Conservation (phyloP, 2,113 vertebrate species). For the Anser brachyrhynchus region DNA sequence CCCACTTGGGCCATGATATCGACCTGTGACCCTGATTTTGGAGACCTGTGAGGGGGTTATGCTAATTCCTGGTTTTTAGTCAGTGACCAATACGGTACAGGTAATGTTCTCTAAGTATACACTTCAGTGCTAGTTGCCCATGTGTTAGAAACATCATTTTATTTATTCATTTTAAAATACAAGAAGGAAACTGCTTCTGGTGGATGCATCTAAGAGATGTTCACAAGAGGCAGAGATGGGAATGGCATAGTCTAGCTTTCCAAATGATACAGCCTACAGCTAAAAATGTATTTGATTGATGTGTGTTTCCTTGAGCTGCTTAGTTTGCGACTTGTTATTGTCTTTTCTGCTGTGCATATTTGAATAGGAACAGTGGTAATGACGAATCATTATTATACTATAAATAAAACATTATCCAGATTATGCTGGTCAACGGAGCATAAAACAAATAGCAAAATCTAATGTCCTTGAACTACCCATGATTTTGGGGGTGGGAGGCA, state of each 20-base stretch:
- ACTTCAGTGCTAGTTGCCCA: rapidly evolving
- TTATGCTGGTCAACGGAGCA: slow-evolving; percentile 44
- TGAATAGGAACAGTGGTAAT: slow-evolving; percentile 42
- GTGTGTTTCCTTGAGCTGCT: slow-evolving; percentile 31
- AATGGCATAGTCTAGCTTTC: not conserved
- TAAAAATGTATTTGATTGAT: slow-evolving; percentile 9
- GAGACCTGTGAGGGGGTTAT: not conserved
- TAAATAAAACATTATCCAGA: slow-evolving; percentile 69
- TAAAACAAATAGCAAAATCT: slow-evolving; percentile 44
- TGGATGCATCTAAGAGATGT: rapidly evolving
- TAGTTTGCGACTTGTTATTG: not conserved
- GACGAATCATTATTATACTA: slow-evolving; percentile 46
- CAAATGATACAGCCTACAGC: not conserved
- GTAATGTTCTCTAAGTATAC: rapidly evolving
- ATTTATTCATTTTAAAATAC: not conserved
- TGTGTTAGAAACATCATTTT: not conserved
- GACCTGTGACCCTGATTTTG: not conserved
- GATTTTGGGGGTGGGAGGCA: not conserved
- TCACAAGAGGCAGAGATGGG: not conserved
- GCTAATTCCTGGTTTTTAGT: not conserved
- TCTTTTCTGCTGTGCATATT: slow-evolving; percentile 31
- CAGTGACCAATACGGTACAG: no score
- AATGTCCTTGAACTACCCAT: slow-evolving; percentile 21
- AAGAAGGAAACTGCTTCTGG: not conserved
- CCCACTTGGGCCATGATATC: not conserved